phyloP scores from a whole-genome alignment of 2,888 invertebrate species.

The Pollenia labialis region DNA sequence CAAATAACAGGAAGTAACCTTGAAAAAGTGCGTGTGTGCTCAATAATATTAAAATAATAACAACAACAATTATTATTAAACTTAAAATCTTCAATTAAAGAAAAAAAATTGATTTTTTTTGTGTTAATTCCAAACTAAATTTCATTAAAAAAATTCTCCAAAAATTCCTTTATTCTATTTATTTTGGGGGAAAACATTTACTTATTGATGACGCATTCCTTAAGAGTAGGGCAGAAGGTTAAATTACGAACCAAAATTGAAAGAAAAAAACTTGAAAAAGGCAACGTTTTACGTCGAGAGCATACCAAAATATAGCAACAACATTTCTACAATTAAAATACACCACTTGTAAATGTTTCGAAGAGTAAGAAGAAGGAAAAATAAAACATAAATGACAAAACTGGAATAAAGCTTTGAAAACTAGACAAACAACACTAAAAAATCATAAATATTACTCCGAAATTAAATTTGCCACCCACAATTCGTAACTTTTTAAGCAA shows the following conservation, averaged over 20 bases:
- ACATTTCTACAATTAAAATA: slow-evolving; percentile 20
- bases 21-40: slow-evolving; percentile 77
- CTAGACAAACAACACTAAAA: slow-evolving; percentile 17
- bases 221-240: slow-evolving; percentile 82
- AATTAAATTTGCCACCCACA: slow-evolving; percentile 58
- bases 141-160: not conserved
- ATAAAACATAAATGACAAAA: slow-evolving; percentile 27
- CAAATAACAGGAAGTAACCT: slow-evolving; percentile 77
- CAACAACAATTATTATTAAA: slow-evolving; percentile 64
- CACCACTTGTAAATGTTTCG: slow-evolving; percentile 28
- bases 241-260: slow-evolving; percentile 75
- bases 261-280: slow-evolving; percentile 22
- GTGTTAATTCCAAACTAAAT: not conserved
- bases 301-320: slow-evolving; percentile 55
- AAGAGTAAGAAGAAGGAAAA: slow-evolving; percentile 11
- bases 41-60: slow-evolving; percentile 77
- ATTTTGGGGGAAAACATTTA: slow-evolving; percentile 65
- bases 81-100: not conserved
- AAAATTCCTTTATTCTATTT: slow-evolving; percentile 48
- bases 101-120: not conserved
- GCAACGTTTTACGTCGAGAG: slow-evolving; percentile 55
- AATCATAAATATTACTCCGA: slow-evolving; percentile 40
- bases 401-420: slow-evolving; percentile 31
- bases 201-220: slow-evolving; percentile 81
- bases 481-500: slow-evolving; percentile 34